Percentiles rank a stretch among this genome's conserved stretches.
Conservation (phyloP, 1,140 invertebrate genomes). For the Ostrea edulis region DNA sequence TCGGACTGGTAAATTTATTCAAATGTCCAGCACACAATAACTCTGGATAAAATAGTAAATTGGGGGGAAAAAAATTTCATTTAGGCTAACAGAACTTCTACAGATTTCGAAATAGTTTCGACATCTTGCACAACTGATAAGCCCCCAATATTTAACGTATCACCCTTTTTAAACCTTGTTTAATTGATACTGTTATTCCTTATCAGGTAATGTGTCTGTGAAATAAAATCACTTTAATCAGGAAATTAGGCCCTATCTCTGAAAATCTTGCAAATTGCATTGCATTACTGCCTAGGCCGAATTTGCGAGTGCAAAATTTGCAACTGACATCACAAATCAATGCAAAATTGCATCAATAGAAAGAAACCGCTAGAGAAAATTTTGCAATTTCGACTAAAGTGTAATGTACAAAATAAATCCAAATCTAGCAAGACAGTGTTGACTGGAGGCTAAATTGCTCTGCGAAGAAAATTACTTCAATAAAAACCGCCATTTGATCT, state of each 20-base stretch:
- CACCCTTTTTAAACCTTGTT: neutral
- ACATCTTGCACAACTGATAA: too few species aligned
- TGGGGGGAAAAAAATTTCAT: too few species aligned
- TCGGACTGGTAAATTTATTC: too few species aligned
- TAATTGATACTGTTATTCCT: neutral
- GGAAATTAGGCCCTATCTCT: neutral
- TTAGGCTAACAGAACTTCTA: too few species aligned
- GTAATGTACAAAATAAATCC: neutral
- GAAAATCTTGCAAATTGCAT: neutral
- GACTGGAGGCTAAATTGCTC: constrained; percentile 2
- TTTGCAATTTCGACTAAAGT: too few species aligned
- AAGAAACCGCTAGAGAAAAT: neutral
- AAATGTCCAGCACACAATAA: too few species aligned
- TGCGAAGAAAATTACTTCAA: constrained; percentile 31
- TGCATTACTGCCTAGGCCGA: neutral
- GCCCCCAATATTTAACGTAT: too few species aligned
- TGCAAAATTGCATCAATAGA: neutral
- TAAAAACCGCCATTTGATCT: constrained; percentile 38
- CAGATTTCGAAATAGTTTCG: too few species aligned
- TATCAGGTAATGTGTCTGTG: neutral
- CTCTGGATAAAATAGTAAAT: too few species aligned
- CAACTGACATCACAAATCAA: neutral
- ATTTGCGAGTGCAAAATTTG: neutral
- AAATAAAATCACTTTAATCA: neutral
- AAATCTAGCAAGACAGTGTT: constrained; percentile 11